phyloP scores from a whole-genome alignment of 2,113 vertebrate genomes.

The Tonatia bakeri region DNA sequence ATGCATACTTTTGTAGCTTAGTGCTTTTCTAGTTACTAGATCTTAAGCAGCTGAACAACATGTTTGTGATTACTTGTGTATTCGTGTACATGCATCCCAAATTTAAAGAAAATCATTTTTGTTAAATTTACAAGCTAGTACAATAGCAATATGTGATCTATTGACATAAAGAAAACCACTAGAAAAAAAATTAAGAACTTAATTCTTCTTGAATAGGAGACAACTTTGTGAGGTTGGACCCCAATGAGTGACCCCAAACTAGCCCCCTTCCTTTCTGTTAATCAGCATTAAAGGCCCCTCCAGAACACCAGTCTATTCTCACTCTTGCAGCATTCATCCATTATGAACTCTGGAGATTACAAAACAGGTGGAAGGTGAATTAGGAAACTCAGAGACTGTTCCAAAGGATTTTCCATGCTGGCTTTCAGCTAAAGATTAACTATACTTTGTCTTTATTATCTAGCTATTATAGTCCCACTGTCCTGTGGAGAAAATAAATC shows the following conservation, averaged over 20 bases:
- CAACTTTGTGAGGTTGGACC: neutral
- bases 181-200: slow-evolving; percentile 15
- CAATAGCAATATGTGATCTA: neutral
- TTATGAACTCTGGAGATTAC: neutral
- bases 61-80: neutral
- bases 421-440: neutral
- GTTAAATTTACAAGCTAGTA: neutral
- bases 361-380: neutral
- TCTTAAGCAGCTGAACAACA: slow-evolving; percentile 24
- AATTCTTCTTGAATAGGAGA: neutral
- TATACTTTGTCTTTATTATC: neutral
- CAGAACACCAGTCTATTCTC: neutral
- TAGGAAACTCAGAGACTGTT: neutral
- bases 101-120: neutral
- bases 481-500: neutral
- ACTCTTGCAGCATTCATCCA: neutral
- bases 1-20: slow-evolving; percentile 18
- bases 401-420: neutral
- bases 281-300: neutral
- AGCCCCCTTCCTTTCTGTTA: neutral
- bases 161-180: neutral
- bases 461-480: neutral
- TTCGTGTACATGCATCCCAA: slow-evolving; percentile 21
- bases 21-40: slow-evolving; percentile 42
- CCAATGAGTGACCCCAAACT: neutral